phyloP scores from a whole-genome alignment of 1,140 invertebrate species.

The Wiebesia pumilae region DNA sequence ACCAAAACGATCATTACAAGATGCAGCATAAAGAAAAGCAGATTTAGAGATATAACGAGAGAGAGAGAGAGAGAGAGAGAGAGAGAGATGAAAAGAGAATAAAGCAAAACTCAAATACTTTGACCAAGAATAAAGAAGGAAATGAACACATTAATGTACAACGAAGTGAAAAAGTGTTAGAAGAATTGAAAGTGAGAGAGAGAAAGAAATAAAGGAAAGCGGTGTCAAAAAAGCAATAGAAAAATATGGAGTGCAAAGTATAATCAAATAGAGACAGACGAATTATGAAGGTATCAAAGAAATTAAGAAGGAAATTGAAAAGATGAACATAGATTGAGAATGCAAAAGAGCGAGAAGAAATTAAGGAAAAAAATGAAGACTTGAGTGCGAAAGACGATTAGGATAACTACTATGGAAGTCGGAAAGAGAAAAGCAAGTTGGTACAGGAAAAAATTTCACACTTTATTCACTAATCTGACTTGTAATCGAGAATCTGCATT shows the following conservation, averaged over 20 bases:
- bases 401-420: constrained; percentile 23
- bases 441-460: neutral
- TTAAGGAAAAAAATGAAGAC: neutral
- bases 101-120: neutral
- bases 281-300: constrained; percentile 18
- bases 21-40: neutral
- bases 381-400: constrained; percentile 23
- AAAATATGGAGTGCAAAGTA: constrained; percentile 19
- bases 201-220: neutral
- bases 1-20: no score
- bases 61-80: neutral
- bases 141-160: constrained; percentile 20
- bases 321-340: neutral
- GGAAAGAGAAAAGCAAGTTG: neutral
- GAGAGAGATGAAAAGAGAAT: neutral
- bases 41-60: neutral
- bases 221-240: constrained; percentile 4
- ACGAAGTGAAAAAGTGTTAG: neutral
- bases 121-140: constrained; percentile 33
- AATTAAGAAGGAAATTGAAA: constrained; percentile 29
- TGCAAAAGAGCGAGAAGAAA: neutral
- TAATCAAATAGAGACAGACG: neutral
- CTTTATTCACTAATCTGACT: constrained; percentile 20
- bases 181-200: no score
- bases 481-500: constrained; percentile 36